A percentile compares a stretch with the other conserved stretches of the same genome.
Evolutionary conservation across 2,888 invertebrate species (phyloP).

Genomic region (Teleogryllus oceanicus): DNA sequence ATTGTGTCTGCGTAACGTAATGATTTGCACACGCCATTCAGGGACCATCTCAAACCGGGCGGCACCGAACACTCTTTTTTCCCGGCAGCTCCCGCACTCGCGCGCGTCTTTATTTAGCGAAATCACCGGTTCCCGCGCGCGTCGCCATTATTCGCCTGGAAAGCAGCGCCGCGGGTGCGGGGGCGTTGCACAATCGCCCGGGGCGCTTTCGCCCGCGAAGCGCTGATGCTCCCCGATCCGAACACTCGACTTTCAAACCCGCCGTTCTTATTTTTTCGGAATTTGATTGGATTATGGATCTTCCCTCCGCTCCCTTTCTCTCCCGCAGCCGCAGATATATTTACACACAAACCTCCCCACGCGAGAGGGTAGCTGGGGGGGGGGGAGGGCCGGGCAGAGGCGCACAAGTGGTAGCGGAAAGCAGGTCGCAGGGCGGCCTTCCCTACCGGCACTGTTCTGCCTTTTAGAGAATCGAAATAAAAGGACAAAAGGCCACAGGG

Average conservation of each 20-base stretch:
- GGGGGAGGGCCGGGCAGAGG: neutral
- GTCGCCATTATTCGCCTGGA: no score
- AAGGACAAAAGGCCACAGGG: neutral
- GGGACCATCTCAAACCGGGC: no score
- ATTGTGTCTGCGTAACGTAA: no score
- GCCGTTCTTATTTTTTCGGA: neutral
- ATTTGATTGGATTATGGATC: constrained; percentile 12
- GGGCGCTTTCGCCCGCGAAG: neutral
- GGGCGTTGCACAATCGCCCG: neutral
- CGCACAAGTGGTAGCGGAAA: neutral
- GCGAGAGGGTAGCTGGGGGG: neutral
- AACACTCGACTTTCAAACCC: constrained; percentile 18
- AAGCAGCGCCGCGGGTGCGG: neutral
- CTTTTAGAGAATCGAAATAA: constrained; percentile 18
- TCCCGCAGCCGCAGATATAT: neutral
- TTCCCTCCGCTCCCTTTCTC: neutral
- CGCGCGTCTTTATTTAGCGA: no score
- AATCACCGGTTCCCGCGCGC: no score
- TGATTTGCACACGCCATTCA: no score
- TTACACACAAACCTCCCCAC: neutral
- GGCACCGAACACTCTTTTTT: no score
- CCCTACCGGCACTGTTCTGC: neutral
- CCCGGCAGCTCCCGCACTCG: no score
- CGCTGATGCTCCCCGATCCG: neutral
- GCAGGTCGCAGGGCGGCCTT: neutral